Conservation (phyloP, 2,797 vertebrate species). For the Taenioides sp. region DNA sequence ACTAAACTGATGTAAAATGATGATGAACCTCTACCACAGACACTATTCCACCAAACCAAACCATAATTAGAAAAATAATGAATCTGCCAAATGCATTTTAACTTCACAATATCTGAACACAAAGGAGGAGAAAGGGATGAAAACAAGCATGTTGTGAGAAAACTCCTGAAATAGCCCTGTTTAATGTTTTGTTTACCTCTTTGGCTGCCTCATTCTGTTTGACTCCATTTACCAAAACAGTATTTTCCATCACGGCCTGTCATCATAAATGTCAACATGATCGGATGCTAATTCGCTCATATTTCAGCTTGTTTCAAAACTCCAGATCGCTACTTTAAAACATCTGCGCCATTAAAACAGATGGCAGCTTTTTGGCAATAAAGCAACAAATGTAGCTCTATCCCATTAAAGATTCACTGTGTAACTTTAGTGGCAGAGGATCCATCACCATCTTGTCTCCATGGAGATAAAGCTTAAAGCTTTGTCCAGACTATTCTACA, state of each 20-base stretch:
- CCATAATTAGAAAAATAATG: too few relatives aligned
- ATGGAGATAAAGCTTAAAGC: too few relatives aligned
- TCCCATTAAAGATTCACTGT: too few relatives aligned
- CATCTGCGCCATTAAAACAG: neutral
- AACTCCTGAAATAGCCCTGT: neutral
- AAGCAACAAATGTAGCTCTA: neutral
- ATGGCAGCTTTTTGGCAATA: neutral
- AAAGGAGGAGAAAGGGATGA: too few relatives aligned
- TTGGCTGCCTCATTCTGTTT: neutral
- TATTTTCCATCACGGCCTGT: neutral
- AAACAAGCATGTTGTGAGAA: neutral
- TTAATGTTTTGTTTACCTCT: conserved; percentile 2
- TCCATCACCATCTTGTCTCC: too few relatives aligned
- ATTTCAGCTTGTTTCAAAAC: neutral
- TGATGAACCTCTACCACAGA: too few relatives aligned
- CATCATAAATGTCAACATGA: neutral
- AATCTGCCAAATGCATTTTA: too few relatives aligned
- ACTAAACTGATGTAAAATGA: too few relatives aligned
- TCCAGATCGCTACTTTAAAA: neutral
- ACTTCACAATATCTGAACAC: too few relatives aligned
- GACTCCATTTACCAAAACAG: neutral
- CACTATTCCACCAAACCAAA: too few relatives aligned
- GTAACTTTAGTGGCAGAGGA: too few relatives aligned
- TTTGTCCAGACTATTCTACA: too few relatives aligned
- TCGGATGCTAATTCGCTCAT: neutral